Percentiles rank a stretch among this genome's conserved stretches.
Evolutionary conservation across 64 coral and sea anemone genomes (phyloP).

Genomic region (Platygyra sinensis): DNA sequence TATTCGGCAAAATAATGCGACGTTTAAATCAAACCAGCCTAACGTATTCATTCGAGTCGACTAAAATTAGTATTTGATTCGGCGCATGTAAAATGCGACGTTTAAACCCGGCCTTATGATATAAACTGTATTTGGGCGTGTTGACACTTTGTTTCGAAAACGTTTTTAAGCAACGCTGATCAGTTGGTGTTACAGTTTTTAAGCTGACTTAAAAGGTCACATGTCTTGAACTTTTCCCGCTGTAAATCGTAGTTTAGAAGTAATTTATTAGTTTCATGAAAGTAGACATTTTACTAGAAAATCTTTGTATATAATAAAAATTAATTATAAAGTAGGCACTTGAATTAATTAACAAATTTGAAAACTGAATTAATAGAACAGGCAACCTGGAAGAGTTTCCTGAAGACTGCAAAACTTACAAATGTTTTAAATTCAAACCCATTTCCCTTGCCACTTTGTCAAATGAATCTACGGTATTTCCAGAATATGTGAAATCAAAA

Average conservation of each 20-base stretch:
- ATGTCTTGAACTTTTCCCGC: not conserved
- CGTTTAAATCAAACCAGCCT: too few relatives aligned
- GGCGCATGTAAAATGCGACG: too few relatives aligned
- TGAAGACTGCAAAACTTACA: not conserved
- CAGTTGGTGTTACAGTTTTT: not conserved
- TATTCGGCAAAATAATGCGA: too few relatives aligned
- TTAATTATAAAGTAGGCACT: not conserved
- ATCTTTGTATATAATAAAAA: not conserved
- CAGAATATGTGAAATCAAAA: slow-evolving; percentile 1
- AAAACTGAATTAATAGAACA: not conserved
- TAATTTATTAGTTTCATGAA: not conserved
- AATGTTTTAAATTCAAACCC: not conserved
- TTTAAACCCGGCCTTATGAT: too few relatives aligned
- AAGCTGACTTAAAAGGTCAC: not conserved
- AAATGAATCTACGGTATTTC: not conserved
- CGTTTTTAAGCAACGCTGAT: too few relatives aligned
- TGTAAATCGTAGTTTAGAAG: not conserved
- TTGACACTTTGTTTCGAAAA: too few relatives aligned
- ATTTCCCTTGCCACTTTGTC: not conserved
- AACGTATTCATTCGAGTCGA: too few relatives aligned
- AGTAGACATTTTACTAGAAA: not conserved
- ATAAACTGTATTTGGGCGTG: not conserved
- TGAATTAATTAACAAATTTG: not conserved
- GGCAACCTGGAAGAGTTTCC: not conserved
- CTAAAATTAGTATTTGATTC: too few relatives aligned